These are phyloP conservation scores for Carterocephalus palaemon DNA, from an alignment of 2,888 invertebrate genomes.

Conservation along the genomic window DNA sequence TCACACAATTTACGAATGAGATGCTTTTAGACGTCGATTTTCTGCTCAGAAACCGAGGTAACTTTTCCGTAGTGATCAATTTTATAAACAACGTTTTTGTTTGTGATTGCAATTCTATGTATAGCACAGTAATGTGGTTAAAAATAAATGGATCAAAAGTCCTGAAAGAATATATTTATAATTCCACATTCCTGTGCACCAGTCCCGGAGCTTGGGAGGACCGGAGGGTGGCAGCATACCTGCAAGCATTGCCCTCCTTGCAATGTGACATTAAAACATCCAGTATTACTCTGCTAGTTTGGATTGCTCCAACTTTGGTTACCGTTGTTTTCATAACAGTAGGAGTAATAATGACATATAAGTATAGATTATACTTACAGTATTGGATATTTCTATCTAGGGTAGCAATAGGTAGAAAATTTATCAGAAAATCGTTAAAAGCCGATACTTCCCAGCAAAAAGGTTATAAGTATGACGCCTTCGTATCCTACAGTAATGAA, in stretches of 20 bases:
- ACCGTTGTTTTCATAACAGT: slow-evolving; percentile 52
- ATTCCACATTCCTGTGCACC: slow-evolving; percentile 60
- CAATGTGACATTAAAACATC: slow-evolving; percentile 66
- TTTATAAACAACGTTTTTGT: slow-evolving; percentile 75
- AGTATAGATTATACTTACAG: slow-evolving; percentile 70
- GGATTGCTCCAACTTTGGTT: slow-evolving; percentile 63
- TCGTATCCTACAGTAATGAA: slow-evolving; percentile 80
- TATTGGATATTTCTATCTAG: slow-evolving; percentile 79
- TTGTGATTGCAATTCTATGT: slow-evolving; percentile 75
- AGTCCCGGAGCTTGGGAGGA: slow-evolving; percentile 68
- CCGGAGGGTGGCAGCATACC: slow-evolving; percentile 57
- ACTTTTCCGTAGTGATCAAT: slow-evolving; percentile 53
- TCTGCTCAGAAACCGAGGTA: slow-evolving; percentile 52
- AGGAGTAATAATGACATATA: slow-evolving; percentile 48
- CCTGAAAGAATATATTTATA: slow-evolving; percentile 52
- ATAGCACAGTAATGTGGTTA: slow-evolving; percentile 61
- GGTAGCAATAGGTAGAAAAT: slow-evolving; percentile 67
- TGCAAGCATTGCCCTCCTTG: slow-evolving; percentile 55
- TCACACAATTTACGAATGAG: slow-evolving; percentile 66
- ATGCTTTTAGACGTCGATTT: slow-evolving; percentile 77
- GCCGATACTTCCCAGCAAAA: slow-evolving; percentile 37
- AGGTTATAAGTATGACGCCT: slow-evolving; percentile 77
- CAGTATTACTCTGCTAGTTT: slow-evolving; percentile 56
- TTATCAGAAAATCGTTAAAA: slow-evolving; percentile 45
- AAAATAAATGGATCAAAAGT: slow-evolving; percentile 54